These are phyloP conservation scores for Corythornis madagascariensis DNA, from an alignment of 2,113 vertebrate genomes.

Conservation along the genomic window DNA sequence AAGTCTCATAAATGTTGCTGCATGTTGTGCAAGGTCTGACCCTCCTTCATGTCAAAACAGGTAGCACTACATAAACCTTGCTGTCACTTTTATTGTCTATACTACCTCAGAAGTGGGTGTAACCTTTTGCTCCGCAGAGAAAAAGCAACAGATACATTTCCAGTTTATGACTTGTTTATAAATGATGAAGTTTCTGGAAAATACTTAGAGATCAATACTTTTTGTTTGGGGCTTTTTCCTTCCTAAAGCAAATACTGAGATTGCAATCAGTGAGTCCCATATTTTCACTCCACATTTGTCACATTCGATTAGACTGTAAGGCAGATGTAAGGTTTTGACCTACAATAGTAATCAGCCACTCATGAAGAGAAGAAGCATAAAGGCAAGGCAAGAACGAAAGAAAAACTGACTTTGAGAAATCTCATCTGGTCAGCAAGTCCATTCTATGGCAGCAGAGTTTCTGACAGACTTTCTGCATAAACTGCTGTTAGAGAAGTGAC, in stretches of 20 bases:
- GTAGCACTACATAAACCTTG: neutral
- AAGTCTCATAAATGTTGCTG: neutral
- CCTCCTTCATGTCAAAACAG: neutral
- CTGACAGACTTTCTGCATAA: neutral
- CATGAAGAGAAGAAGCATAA: neutral
- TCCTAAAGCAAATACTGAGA: neutral
- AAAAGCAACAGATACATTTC: neutral
- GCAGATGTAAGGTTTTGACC: neutral
- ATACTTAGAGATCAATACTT: neutral
- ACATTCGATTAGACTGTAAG: neutral
- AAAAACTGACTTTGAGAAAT: neutral
- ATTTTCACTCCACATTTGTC: neutral
- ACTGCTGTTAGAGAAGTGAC: neutral
- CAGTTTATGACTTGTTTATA: neutral
- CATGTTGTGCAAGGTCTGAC: neutral
- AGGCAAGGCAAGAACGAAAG: neutral
- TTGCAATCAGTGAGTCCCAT: neutral
- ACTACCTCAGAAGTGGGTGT: neutral
- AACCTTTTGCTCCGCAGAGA: neutral
- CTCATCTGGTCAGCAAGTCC: neutral
- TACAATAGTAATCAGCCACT: neutral
- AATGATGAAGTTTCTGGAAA: neutral
- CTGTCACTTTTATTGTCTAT: neutral
- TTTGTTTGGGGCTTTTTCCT: too few relatives aligned
- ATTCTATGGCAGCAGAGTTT: neutral